Percentiles rank a stretch among this genome's conserved stretches.
These are phyloP conservation scores for Lycaena phlaeas DNA, from an alignment of 2,888 invertebrate genomes.

Conservation along the genomic window DNA sequence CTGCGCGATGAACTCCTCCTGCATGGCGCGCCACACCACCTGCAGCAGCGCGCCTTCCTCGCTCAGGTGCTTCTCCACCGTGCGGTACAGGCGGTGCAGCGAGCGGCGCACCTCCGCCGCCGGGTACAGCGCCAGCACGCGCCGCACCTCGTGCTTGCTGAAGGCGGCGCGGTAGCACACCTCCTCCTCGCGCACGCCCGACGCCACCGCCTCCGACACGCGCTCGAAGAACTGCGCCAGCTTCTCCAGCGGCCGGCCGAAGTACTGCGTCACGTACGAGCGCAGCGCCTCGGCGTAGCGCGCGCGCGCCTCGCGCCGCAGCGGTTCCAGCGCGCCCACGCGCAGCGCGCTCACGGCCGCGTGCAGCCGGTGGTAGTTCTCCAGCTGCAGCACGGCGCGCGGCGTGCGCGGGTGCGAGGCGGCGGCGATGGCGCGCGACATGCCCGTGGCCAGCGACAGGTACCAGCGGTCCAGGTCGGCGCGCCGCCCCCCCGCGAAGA, in stretches of 20 bases:
- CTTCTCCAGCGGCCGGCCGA: constrained; percentile 80
- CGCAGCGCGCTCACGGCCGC: constrained; percentile 90
- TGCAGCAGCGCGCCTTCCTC: constrained; percentile 94
- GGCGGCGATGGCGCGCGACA: constrained; percentile 85
- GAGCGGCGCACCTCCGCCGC: constrained; percentile 84
- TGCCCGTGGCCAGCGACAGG: constrained; percentile 82
- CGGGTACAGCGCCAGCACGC: constrained; percentile 95
- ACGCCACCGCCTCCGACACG: constrained; percentile 92
- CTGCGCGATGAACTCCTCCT: constrained; percentile 98
- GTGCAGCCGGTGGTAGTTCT: constrained; percentile 96
- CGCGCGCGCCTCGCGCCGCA: constrained; percentile 87
- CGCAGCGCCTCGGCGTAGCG: constrained; percentile 92
- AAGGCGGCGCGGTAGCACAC: constrained; percentile 98
- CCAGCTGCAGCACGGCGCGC: constrained; percentile 90
- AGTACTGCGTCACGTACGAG: constrained; percentile 94
- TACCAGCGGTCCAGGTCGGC: constrained; percentile 96
- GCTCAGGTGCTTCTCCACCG: constrained; percentile 97
- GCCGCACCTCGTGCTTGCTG: constrained; percentile 95
- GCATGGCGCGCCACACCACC: constrained; percentile 99
- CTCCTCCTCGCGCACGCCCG: constrained; percentile 96
- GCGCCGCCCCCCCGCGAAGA: constrained; percentile 90
- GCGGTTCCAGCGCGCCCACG: constrained; percentile 87
- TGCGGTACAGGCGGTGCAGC: constrained; percentile 92
- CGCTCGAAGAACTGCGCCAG: constrained; percentile 95
- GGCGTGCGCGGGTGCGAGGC: constrained; percentile 95